Evolutionary conservation across 2,113 vertebrate species (phyloP).

Genomic region (Cryptotis parvus): DNA sequence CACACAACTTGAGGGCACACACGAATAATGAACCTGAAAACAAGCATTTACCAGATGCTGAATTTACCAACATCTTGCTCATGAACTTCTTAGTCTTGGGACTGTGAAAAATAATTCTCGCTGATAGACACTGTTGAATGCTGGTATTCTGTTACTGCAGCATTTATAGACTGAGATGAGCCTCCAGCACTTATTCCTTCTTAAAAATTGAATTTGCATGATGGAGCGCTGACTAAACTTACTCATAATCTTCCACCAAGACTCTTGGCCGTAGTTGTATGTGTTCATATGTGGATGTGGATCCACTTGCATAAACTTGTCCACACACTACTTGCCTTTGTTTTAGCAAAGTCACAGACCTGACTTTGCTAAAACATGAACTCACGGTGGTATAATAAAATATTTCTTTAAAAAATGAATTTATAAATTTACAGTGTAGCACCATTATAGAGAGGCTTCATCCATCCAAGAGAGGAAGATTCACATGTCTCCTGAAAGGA

Average conservation of each 20-base stretch:
- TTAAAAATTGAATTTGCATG: background rate
- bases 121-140: background rate
- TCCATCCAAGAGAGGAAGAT: too few species aligned
- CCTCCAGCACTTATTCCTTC: background rate
- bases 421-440: background rate
- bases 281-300: background rate
- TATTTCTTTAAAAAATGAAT: background rate
- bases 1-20: background rate
- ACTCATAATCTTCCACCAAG: background rate
- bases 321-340: background rate
- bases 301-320: background rate
- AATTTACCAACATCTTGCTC: background rate
- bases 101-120: background rate
- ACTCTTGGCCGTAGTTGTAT: background rate
- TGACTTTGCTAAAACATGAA: background rate
- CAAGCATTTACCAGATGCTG: background rate
- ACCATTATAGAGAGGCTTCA: background rate
- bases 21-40: background rate
- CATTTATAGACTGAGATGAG: background rate
- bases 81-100: background rate
- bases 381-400: too few species aligned
- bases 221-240: background rate
- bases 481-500: background rate
- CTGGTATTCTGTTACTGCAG: background rate
- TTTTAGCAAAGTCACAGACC: too few species aligned